Base-by-base conservation (phyloP, 2,113 vertebrate species). In the Nanorana parkeri region DNA sequence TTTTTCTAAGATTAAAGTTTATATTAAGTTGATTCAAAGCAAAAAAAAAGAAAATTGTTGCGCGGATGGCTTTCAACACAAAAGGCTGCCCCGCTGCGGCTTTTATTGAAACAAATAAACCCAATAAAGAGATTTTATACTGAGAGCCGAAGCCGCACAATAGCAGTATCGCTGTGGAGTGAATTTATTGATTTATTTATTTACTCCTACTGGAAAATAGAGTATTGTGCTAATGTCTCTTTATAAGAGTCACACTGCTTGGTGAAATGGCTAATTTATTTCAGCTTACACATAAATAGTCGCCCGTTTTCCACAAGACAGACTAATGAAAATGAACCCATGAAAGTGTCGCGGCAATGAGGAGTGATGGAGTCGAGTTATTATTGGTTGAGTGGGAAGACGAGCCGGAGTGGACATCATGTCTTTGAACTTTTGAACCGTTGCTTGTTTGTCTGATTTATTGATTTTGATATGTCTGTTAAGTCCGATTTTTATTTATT, bases 251-350 rank as follows among this genome's bases (percentile, higher is more conserved):
- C 93, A 89, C 91, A 84, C 91, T 94, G 92, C 94, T 95, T 92
- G 93, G 95, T 94, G 95, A 95, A 96, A 95, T 93, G 95, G 93
- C 94, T 96, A 96, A 93, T 96, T 95, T 94, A 93, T 93, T 94
- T 91, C 91, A 93, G 91, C 87, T 76, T 91, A 93, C 95, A 96
- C 95, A 96, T 96, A 98, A 97, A 97, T 95, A 96, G 96, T 94
- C 94, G 90, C 93, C 93, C 90, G 93, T 95, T 93, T 94, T 93
- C 92, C 90, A 85, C 92, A 93, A 90, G 92, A 95, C 94, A 94
- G 91, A 85, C 91, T 97, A 95, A 94, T 94, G 94, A 94, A 93
- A 94, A 92, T 89, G 91, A 92, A 91, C 89, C 91, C 88, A 89
- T 91, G 91, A 92, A 94, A 92, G 91, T 91, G 94, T 94, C 91